phyloP scores from a whole-genome alignment of 1,140 invertebrate genomes.

The Drosophila miranda region DNA sequence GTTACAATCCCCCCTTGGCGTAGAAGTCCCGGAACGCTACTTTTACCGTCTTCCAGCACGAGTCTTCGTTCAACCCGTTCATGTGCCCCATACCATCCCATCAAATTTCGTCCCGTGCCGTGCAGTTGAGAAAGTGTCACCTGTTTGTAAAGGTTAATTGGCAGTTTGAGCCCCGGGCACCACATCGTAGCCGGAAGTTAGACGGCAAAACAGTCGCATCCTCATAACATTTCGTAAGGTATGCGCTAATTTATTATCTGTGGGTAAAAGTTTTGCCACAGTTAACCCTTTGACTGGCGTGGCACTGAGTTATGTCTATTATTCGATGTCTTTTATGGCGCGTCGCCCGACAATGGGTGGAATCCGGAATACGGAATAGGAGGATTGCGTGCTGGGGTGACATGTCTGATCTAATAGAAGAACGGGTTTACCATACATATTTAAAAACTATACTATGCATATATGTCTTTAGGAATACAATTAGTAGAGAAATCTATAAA shows the following conservation, averaged over 20 bases:
- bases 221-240: conserved; percentile 75
- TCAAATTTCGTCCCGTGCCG: not conserved
- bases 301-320: conserved; percentile 12
- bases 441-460: not conserved
- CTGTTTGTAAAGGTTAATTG: conserved; percentile 60
- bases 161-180: conserved; percentile 42
- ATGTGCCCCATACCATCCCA: not conserved
- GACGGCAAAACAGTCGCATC: conserved; percentile 40
- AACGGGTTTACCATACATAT: conserved; percentile 15
- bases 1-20: conserved; percentile 2
- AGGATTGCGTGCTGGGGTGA: conserved; percentile 48
- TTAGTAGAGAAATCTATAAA: not conserved
- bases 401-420: conserved; percentile 20
- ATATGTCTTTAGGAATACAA: not conserved
- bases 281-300: conserved; percentile 68
- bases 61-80: conserved; percentile 54
- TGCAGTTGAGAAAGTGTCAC: conserved; percentile 73
- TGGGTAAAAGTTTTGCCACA: conserved; percentile 68
- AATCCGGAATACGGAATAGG: conserved; percentile 3
- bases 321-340: conserved; percentile 20
- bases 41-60: conserved; percentile 17
- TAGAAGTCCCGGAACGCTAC: not conserved
- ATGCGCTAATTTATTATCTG: conserved; percentile 80
- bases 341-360: conserved; percentile 10
- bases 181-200: conserved; percentile 56